Conservation (phyloP, 2,113 vertebrate genomes). For the Aythya baeri region DNA sequence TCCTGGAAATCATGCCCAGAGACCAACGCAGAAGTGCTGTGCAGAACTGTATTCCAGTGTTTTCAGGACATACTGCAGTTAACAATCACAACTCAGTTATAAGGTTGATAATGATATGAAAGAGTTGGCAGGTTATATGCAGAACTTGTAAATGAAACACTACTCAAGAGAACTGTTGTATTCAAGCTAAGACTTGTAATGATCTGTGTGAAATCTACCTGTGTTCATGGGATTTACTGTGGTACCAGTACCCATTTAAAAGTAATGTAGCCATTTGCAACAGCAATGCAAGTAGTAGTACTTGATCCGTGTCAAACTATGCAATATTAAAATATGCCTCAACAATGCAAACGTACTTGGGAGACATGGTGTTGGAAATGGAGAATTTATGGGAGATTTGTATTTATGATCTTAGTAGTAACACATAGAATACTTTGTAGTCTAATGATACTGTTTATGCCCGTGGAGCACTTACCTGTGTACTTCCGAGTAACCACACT, state of each 20-base stretch:
- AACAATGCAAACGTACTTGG: constrained; percentile 70
- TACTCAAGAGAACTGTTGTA: neutral
- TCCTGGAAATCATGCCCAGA: constrained; percentile 90
- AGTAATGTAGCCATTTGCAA: constrained; percentile 57
- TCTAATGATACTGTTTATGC: neutral
- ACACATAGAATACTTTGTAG: neutral
- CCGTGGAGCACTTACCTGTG: neutral
- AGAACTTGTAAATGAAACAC: neutral
- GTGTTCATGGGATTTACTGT: constrained; percentile 28
- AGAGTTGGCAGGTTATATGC: neutral
- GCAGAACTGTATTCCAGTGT: constrained; percentile 76
- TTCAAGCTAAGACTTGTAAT: neutral
- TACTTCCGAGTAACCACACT: neutral
- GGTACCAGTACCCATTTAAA: constrained; percentile 27
- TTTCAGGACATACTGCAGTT: constrained; percentile 87
- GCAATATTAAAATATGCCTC: constrained; percentile 77
- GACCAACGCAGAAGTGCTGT: constrained; percentile 85
- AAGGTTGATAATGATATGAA: neutral
- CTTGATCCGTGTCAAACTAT: constrained; percentile 78
- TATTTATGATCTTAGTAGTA: constrained; percentile 9
- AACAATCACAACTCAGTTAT: constrained; percentile 82
- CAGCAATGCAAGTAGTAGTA: constrained; percentile 74
- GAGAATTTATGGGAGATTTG: neutral
- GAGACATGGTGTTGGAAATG: neutral
- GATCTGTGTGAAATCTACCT: neutral